A percentile compares a stretch with the other conserved stretches of the same genome.
These are phyloP conservation scores for Pantala flavescens DNA, from an alignment of 1,140 invertebrate genomes.

Conservation along the genomic window DNA sequence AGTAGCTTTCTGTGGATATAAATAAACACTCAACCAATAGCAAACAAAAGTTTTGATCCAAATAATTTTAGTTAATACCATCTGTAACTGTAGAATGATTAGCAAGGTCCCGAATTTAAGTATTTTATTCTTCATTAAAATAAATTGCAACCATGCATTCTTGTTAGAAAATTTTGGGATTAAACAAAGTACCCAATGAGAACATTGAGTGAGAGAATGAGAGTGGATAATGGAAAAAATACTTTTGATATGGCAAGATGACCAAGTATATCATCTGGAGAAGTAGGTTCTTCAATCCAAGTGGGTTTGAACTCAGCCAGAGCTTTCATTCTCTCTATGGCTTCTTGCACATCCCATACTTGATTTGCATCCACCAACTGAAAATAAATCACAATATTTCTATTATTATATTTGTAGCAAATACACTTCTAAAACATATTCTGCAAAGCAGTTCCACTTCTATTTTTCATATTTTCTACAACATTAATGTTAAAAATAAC, in stretches of 20 bases:
- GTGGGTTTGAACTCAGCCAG: constrained; percentile 59
- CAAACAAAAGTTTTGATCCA: too few species aligned
- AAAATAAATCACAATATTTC: constrained; percentile 17
- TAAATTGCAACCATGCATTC: too few species aligned
- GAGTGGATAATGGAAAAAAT: background rate
- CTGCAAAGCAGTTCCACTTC: background rate
- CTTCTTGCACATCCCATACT: constrained; percentile 74
- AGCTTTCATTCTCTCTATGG: constrained; percentile 75
- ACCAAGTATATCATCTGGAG: constrained; percentile 79
- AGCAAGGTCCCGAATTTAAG: too few species aligned
- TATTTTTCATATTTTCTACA: constrained; percentile 13
- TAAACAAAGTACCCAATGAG: too few species aligned
- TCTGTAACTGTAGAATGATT: too few species aligned
- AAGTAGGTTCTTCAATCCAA: constrained; percentile 92
- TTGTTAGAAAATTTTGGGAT: too few species aligned
- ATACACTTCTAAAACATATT: constrained; percentile 11
- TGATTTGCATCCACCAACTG: constrained; percentile 90
- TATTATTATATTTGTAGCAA: background rate
- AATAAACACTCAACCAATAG: too few species aligned
- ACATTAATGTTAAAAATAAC: background rate
- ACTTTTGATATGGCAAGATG: constrained; percentile 64
- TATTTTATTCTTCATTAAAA: too few species aligned
- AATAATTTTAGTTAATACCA: too few species aligned
- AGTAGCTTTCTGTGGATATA: too few species aligned
- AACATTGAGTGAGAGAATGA: too few species aligned